Percentiles rank a stretch among this genome's conserved stretches.
These are phyloP conservation scores for Heliocidaris erythrogramma DNA, from an alignment of 35 echinoderm and acorn worm species.

Conservation along the genomic window DNA sequence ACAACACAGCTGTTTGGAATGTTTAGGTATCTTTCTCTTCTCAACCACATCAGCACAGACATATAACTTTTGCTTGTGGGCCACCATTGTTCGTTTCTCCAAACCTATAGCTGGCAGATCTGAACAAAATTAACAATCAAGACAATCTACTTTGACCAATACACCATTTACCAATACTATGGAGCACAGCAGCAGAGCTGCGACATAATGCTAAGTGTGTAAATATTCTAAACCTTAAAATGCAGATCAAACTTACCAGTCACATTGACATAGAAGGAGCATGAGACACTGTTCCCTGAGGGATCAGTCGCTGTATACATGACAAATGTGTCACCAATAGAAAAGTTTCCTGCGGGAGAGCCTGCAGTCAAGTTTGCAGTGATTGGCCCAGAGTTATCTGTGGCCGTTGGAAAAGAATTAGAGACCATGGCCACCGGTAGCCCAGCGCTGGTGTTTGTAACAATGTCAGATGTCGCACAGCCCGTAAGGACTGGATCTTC, in stretches of 20 bases:
- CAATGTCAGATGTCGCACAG: neutral
- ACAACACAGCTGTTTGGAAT: no score
- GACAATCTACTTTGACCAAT: no score
- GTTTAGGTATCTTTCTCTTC: no score
- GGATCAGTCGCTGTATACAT: conserved; percentile 39
- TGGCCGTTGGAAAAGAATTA: neutral
- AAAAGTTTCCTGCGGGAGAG: neutral
- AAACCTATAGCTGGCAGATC: no score
- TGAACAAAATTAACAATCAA: no score
- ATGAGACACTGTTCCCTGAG: conserved; percentile 21
- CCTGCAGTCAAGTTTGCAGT: neutral
- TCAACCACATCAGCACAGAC: no score
- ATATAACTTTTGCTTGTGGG: no score
- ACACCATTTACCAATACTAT: no score
- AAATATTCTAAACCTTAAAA: neutral
- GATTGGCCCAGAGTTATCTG: neutral
- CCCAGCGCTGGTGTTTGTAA: neutral
- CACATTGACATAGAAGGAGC: conserved; percentile 30
- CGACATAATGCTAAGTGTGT: no score
- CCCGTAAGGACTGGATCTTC: neutral
- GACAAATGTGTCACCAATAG: neutral
- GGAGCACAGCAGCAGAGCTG: no score
- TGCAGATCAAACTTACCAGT: neutral
- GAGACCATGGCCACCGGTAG: neutral
- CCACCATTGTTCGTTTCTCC: no score